A percentile compares a stretch with the other conserved stretches of the same genome.
Evolutionary conservation across 2,888 invertebrate species (phyloP).

Genomic region (Sarcophaga variegata): DNA sequence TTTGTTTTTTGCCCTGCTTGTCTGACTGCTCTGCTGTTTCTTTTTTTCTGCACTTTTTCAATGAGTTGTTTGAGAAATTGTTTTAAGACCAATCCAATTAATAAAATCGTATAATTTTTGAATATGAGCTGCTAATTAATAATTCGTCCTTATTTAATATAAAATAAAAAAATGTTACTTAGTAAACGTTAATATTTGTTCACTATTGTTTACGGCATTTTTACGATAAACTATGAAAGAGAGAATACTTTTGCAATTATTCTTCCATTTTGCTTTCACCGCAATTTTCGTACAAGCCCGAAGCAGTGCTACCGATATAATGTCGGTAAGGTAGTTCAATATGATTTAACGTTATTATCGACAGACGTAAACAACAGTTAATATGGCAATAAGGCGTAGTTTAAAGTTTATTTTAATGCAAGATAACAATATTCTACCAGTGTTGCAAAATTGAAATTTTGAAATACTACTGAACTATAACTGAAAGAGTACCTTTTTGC

Average conservation of each 20-base stretch:
- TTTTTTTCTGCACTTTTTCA: conserved; percentile 42
- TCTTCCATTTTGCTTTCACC: conserved; percentile 37
- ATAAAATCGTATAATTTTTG: conserved; percentile 1
- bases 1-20: conserved; percentile 50
- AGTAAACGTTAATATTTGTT: conserved; percentile 24
- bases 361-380: not conserved
- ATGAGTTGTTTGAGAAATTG: conserved; percentile 25
- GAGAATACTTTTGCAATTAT: conserved; percentile 60
- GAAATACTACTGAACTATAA: no score
- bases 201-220: conserved; percentile 63
- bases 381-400: no score
- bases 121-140: not conserved
- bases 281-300: conserved; percentile 57
- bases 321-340: not conserved
- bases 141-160: not conserved
- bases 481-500: no score
- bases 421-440: no score
- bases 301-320: conserved; percentile 25
- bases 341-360: not conserved
- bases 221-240: conserved; percentile 39
- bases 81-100: conserved; percentile 50
- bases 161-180: conserved; percentile 2
- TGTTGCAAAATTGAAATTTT: no score
- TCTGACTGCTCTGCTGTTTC: conserved; percentile 45
- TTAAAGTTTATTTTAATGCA: no score